These are phyloP conservation scores for Metacarcinus magister DNA, from an alignment of 2,888 invertebrate genomes.

Conservation along the genomic window DNA sequence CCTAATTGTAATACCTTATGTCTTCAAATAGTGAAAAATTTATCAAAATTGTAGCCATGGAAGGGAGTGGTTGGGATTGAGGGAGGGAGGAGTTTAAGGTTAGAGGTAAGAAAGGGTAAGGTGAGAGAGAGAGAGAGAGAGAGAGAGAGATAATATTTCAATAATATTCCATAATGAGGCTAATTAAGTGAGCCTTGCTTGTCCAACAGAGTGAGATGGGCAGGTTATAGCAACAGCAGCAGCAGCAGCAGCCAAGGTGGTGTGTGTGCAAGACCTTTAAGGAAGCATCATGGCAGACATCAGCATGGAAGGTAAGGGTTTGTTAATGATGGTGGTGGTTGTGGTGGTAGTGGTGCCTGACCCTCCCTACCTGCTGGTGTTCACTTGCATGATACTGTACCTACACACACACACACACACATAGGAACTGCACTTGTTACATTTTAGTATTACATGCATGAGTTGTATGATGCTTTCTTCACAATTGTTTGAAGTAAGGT, in stretches of 20 bases:
- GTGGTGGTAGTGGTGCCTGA: slow-evolving; percentile 51
- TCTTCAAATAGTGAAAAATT: too few species aligned
- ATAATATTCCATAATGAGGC: not conserved
- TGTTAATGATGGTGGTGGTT: slow-evolving; percentile 5
- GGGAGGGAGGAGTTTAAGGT: too few species aligned
- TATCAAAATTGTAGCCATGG: too few species aligned
- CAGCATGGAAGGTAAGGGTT: not conserved
- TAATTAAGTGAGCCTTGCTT: not conserved
- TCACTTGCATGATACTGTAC: not conserved
- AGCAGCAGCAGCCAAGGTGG: not conserved
- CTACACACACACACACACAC: not conserved
- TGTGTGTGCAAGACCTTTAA: not conserved
- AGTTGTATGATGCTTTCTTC: not conserved
- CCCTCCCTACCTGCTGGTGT: not conserved
- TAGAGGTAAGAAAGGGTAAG: not conserved
- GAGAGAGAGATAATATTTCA: not conserved
- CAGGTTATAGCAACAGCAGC: not conserved
- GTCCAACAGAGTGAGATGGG: not conserved
- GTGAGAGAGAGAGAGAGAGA: not conserved
- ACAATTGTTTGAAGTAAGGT: not conserved
- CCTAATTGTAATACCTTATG: too few species aligned
- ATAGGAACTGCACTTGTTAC: not conserved
- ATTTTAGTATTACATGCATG: slow-evolving; percentile 22
- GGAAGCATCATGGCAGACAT: not conserved
- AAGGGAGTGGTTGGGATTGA: too few species aligned